These are phyloP conservation scores for Odontothrips loti DNA, from an alignment of 2,888 invertebrate species.

Conservation along the genomic window DNA sequence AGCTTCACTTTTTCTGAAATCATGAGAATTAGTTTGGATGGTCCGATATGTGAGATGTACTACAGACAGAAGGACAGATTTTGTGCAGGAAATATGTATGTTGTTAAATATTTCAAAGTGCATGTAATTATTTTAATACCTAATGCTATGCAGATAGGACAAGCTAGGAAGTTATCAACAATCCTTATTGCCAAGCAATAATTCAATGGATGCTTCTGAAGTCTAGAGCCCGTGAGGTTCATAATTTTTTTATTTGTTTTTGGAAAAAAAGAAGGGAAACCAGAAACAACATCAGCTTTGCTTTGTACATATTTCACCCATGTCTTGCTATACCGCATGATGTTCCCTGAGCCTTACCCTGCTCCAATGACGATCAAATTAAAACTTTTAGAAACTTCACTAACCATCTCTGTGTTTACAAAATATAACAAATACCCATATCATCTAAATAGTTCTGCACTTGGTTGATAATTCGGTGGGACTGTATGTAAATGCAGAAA, in stretches of 20 bases:
- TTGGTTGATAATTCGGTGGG: not conserved
- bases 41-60: constrained; percentile 24
- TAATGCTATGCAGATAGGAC: constrained; percentile 5
- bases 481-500: not conserved
- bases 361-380: not conserved
- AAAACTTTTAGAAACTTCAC: constrained; percentile 1
- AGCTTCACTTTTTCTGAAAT: constrained; percentile 1
- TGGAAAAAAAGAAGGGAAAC: no score
- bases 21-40: not conserved
- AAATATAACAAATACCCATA: constrained; percentile 12
- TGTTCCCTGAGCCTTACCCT: constrained; percentile 21
- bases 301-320: no score
- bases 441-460: not conserved
- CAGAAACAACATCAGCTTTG: no score
- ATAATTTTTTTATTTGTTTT: not conserved
- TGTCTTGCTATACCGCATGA: not conserved
- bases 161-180: constrained; percentile 17
- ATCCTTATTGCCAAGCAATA: not conserved
- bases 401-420: constrained; percentile 20
- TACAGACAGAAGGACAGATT: constrained; percentile 26
- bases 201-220: not conserved
- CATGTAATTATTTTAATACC: constrained; percentile 9
- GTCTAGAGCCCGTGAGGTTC: not conserved
- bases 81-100: constrained; percentile 15
- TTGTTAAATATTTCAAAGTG: constrained; percentile 5